Evolutionary conservation across 2,797 vertebrate genomes (phyloP).

Genomic region (Xenentodon cancila): DNA sequence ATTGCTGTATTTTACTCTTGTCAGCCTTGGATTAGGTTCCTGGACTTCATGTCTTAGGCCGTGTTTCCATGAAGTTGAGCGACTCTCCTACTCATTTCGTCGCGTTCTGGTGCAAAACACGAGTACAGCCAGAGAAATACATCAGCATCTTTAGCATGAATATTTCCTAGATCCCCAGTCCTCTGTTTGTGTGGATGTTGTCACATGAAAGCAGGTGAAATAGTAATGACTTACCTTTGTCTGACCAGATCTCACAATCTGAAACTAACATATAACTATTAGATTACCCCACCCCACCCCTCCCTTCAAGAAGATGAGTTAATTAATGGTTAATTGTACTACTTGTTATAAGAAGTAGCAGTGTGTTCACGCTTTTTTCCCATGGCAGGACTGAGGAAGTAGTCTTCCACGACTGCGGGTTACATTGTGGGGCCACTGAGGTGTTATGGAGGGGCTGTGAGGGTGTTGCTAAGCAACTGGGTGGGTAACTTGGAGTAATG

Average conservation of each 20-base stretch:
- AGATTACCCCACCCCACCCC: too few relatives aligned
- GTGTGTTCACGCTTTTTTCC: constrained; percentile 29
- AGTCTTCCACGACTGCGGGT: constrained; percentile 43
- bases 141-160: constrained; percentile 68
- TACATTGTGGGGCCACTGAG: constrained; percentile 62
- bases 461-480: constrained; percentile 73
- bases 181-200: too few relatives aligned
- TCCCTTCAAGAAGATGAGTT: constrained; percentile 1
- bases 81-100: constrained; percentile 14
- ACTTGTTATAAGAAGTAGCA: constrained; percentile 6
- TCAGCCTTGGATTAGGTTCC: constrained; percentile 19
- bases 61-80: constrained; percentile 39
- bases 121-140: constrained; percentile 58
- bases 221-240: too few relatives aligned
- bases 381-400: constrained; percentile 48
- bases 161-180: constrained; percentile 62
- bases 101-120: constrained; percentile 39
- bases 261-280: too few relatives aligned
- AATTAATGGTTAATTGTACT: constrained; percentile 4
- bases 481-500: constrained; percentile 79
- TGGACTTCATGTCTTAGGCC: constrained; percentile 31
- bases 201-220: too few relatives aligned
- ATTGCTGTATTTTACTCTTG: constrained; percentile 13
- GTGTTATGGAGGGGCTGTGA: constrained; percentile 74
- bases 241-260: too few relatives aligned